phyloP scores from a whole-genome alignment of 2,113 vertebrate genomes.

The Clinocottus analis region DNA sequence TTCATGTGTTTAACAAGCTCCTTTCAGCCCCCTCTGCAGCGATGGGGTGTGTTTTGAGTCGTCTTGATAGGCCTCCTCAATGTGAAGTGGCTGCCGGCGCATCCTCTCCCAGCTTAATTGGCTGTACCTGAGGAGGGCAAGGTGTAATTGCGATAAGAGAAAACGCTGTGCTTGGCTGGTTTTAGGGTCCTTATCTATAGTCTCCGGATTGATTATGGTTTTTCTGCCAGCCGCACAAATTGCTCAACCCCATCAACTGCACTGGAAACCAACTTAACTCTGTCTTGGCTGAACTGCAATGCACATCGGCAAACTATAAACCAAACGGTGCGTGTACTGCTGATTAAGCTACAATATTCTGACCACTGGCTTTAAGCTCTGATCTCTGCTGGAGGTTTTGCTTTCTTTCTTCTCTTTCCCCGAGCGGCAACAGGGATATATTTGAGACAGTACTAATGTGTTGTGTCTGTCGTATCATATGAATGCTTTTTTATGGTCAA shows the following conservation, averaged over 20 bases:
- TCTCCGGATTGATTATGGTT: conserved; percentile 84
- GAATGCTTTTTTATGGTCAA: conserved; percentile 9
- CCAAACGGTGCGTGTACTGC: conserved; percentile 13
- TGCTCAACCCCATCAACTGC: conserved; percentile 75
- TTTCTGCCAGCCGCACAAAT: conserved; percentile 81
- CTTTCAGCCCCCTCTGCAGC: conserved; percentile 23
- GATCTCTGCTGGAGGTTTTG: not conserved
- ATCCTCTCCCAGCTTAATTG: conserved; percentile 78
- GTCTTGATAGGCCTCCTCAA: conserved; percentile 58
- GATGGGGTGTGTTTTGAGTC: conserved; percentile 38
- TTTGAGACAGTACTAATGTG: not conserved
- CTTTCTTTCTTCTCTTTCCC: not conserved
- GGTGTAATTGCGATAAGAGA: conserved; percentile 82
- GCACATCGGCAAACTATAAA: conserved; percentile 33
- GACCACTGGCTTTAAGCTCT: conserved; percentile 3
- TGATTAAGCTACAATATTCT: conserved; percentile 19
- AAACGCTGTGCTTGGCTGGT: conserved; percentile 79
- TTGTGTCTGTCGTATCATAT: conserved; percentile 2
- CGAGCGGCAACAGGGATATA: not conserved
- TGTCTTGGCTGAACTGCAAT: conserved; percentile 31
- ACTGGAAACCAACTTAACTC: conserved; percentile 65
- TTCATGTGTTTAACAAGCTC: conserved; percentile 42
- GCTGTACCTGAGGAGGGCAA: conserved; percentile 79
- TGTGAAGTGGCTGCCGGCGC: conserved; percentile 59
- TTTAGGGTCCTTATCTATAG: conserved; percentile 83